A percentile compares a stretch with the other conserved stretches of the same genome.
phyloP scores from a whole-genome alignment of 2,888 invertebrate genomes.

The Tyria jacobaeae region DNA sequence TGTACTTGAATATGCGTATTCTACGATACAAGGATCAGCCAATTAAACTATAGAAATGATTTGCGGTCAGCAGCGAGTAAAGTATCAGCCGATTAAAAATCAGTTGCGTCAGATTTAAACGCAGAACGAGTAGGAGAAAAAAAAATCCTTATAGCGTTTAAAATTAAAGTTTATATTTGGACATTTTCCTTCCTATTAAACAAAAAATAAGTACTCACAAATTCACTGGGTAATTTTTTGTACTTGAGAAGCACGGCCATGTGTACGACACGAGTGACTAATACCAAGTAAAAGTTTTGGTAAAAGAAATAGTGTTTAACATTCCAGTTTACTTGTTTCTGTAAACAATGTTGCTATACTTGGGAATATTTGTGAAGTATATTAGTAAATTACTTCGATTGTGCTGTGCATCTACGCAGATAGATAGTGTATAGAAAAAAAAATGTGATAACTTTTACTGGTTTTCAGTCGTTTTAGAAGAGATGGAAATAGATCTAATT shows the following conservation, averaged over 20 bases:
- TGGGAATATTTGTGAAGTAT: slow-evolving; percentile 18
- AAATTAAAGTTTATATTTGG: neutral
- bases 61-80: too few relatives aligned
- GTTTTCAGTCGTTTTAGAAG: too few relatives aligned
- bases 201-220: slow-evolving; percentile 15
- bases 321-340: slow-evolving; percentile 30
- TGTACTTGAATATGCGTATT: too few relatives aligned
- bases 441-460: too few relatives aligned
- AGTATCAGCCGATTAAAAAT: too few relatives aligned
- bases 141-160: too few relatives aligned
- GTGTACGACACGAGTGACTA: slow-evolving; percentile 10
- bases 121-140: too few relatives aligned
- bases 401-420: neutral
- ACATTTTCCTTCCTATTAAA: neutral
- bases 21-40: too few relatives aligned
- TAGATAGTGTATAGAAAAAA: neutral
- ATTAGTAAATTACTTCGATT: slow-evolving; percentile 9
- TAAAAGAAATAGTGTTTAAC: slow-evolving; percentile 8
- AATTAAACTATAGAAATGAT: too few relatives aligned
- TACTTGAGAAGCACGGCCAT: slow-evolving; percentile 45
- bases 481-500: too few relatives aligned
- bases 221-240: slow-evolving; percentile 32
- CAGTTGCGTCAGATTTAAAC: too few relatives aligned
- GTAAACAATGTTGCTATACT: slow-evolving; percentile 30
- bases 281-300: slow-evolving; percentile 16